Base-by-base conservation (phyloP, 2,113 vertebrate species). In the Sylvietta virens region DNA sequence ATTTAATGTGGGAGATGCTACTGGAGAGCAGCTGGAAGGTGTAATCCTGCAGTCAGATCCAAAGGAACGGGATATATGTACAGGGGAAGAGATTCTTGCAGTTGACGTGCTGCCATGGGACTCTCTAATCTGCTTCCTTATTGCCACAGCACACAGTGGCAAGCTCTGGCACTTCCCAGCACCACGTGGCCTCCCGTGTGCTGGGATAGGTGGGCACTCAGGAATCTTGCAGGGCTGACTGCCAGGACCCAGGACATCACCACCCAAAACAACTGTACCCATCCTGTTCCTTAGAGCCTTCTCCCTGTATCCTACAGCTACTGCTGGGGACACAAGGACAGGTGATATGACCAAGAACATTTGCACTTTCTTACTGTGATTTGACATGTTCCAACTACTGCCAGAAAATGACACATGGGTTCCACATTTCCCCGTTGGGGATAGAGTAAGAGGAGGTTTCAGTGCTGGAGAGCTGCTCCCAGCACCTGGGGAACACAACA, bases 41-140 rank as follows among this genome's bases (percentile, higher is more conserved):
- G 11, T 18, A 53, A 86, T 22, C 54, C 47, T 39, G 48, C 20
- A 23, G 37, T 9, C 42, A 42, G 8, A 37, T 42, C 28, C 54
- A 33, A 48, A 10, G 15, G 47, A 67, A 56, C 0, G 3, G 66
- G 31, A 14, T 15, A 15, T 6, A 23, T 0, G 0, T 11, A 26
- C 3, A 62, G 5, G 21, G 10, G 23, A 91, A 60, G 56, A 81
- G n/a, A 35, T 22, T 77, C 45, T 21, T 3, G 1, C 21, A 37
- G 50, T 26, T 70, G 26, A 53, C 11, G 37, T 1, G 1, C 31
- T 86, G 60, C 22, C 58, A 24, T 2, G 11, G 28, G 64, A 24
- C 28, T 24, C 42, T 65, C 35, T 39, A 8, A 67, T 23, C 33
- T 14, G 57, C n/a, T 14, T 69, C 31, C 31, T 40, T 57, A 57